Evolutionary conservation across 2,113 vertebrate genomes (phyloP).

Genomic region (Dryoscopus gambensis): DNA sequence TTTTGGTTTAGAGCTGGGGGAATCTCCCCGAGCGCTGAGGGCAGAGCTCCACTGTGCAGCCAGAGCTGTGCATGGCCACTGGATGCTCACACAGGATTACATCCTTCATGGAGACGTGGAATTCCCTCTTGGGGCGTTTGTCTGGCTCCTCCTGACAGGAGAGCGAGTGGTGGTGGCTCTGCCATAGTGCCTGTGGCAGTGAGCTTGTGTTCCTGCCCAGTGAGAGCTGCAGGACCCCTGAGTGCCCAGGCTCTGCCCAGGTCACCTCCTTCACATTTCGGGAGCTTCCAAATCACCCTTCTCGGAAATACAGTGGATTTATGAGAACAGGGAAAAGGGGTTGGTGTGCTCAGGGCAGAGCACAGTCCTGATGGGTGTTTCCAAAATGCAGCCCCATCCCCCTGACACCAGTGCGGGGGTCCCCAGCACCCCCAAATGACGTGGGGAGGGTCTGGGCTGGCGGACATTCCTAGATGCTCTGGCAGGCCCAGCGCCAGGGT

Average conservation of each 20-base stretch:
- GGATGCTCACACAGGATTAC: rapidly evolving
- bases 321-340: neutral
- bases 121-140: rapidly evolving
- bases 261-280: rapidly evolving
- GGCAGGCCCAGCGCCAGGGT: rapidly evolving
- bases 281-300: neutral
- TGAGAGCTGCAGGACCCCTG: neutral
- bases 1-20: neutral
- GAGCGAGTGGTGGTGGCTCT: rapidly evolving
- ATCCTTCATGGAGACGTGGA: rapidly evolving
- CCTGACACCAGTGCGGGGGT: neutral
- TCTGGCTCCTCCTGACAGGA: neutral
- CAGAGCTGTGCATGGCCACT: rapidly evolving
- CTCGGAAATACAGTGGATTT: rapidly evolving
- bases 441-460: neutral
- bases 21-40: rapidly evolving
- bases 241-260: neutral
- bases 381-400: neutral
- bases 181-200: rapidly evolving
- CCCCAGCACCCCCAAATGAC: rapidly evolving
- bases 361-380: rapidly evolving
- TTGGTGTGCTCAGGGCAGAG: neutral
- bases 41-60: rapidly evolving
- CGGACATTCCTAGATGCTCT: neutral
- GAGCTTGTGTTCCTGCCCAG: neutral